Base-by-base conservation (phyloP, 2,113 vertebrate genomes). In the Macrotis lagotis region DNA sequence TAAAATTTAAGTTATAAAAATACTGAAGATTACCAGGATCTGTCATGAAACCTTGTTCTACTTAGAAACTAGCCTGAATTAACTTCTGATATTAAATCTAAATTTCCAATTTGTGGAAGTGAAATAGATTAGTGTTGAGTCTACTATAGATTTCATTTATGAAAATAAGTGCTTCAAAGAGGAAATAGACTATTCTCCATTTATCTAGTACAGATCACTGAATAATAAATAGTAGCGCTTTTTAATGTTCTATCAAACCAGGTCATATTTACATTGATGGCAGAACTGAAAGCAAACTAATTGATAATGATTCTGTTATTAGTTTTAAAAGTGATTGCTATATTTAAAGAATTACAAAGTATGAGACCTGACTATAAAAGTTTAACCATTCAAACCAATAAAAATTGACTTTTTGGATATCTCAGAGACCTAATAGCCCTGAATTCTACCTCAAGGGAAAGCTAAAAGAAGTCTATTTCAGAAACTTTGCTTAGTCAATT, bases 261-360 rank as follows among this genome's bases (percentile, higher is more conserved):
- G n/a, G 44, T 44, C n/a, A 8, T 12, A 22, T 83, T 95, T 91
- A 91, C 90, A 90, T 83, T 94, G 26, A 44, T 55, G 92, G n/a
- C 14, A 49, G 47, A 92, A 89, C 50, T 53, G 89, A 94, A 24
- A 52, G 66, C 88, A 22, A 53, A 88, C 14, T 88, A 52, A 92
- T 66, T 89, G 90, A 5, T 90, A 14, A 12, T 93, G 5, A 90
- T 90, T 3, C 0, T 89, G 31, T 90, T 66, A 31, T 91, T 91
- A 95, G n/a, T 19, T 53, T 95, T 94, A 50, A 51, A 95, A 44
- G 91, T 90, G 90, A 88, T 90, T 91, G 92, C 53, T 95, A 8
- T 28, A 91, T 94, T 94, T 95, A 94, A 89, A 94, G 51, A 96
- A 97, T 83, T 93, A 19, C 51, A 59, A 91, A 94, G 83, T n/a